Evolutionary conservation across 2,797 vertebrate genomes (phyloP).

Genomic region (Etheostoma perlongum): DNA sequence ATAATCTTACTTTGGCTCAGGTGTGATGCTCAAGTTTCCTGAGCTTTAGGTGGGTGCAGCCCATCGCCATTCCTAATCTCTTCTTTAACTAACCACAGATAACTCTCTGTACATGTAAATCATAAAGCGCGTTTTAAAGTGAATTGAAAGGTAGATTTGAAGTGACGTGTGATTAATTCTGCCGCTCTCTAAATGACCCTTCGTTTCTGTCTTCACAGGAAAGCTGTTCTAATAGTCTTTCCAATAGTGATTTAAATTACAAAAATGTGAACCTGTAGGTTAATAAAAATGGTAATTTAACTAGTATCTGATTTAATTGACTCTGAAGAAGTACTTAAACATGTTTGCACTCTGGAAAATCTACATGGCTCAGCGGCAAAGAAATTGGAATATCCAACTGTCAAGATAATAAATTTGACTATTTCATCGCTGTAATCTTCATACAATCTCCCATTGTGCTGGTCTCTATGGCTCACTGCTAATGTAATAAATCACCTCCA

Average conservation of each 20-base stretch:
- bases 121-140: conserved; percentile 68
- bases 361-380: conserved; percentile 80
- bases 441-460: conserved; percentile 79
- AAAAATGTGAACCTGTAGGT: conserved; percentile 81
- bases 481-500: conserved; percentile 77
- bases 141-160: conserved; percentile 83
- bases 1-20: conserved; percentile 67
- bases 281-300: conserved; percentile 86
- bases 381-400: conserved; percentile 84
- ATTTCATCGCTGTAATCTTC: conserved; percentile 84
- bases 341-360: conserved; percentile 81
- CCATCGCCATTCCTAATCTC: conserved; percentile 66
- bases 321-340: conserved; percentile 83
- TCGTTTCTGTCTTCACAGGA: conserved; percentile 73
- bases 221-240: conserved; percentile 80
- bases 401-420: conserved; percentile 85
- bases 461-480: conserved; percentile 64
- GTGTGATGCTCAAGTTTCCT: conserved; percentile 63
- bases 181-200: conserved; percentile 76
- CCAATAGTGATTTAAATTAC: conserved; percentile 82
- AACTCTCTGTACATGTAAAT: conserved; percentile 79
- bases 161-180: conserved; percentile 81
- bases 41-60: conserved; percentile 55
- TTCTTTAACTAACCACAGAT: conserved; percentile 73
- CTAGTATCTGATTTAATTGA: conserved; percentile 84